These are phyloP conservation scores for Axis porcinus DNA, from an alignment of 2,113 vertebrate genomes.

Conservation along the genomic window DNA sequence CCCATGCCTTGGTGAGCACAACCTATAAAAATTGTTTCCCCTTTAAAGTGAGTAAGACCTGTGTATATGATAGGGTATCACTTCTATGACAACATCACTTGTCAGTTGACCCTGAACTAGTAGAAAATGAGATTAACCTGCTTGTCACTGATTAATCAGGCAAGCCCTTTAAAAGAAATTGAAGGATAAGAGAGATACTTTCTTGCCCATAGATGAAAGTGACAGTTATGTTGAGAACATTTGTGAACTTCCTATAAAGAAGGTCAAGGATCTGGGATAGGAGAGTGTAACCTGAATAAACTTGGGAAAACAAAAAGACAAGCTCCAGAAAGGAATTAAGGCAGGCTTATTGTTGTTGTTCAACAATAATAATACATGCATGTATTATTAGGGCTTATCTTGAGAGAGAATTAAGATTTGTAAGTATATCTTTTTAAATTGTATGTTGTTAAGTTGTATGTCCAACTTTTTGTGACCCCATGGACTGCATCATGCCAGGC, in stretches of 20 bases:
- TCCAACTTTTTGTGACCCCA: neutral
- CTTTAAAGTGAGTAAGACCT: neutral
- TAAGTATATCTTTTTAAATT: too few relatives aligned
- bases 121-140: neutral
- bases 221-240: neutral
- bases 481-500: neutral
- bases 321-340: neutral
- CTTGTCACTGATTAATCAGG: neutral
- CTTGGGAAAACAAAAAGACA: neutral
- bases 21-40: neutral
- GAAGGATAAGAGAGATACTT: neutral
- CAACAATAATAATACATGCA: neutral
- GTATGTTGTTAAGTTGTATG: neutral
- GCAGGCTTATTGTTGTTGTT: neutral
- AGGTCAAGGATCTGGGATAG: neutral
- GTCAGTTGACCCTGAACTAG: neutral
- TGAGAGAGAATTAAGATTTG: too few relatives aligned
- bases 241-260: neutral
- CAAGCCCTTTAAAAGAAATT: neutral
- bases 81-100: neutral
- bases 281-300: neutral
- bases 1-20: neutral
- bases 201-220: neutral
- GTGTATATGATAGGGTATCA: neutral
- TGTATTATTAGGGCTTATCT: too few relatives aligned